phyloP scores from a whole-genome alignment of 2,113 vertebrate species.

The Mesocricetus auratus region DNA sequence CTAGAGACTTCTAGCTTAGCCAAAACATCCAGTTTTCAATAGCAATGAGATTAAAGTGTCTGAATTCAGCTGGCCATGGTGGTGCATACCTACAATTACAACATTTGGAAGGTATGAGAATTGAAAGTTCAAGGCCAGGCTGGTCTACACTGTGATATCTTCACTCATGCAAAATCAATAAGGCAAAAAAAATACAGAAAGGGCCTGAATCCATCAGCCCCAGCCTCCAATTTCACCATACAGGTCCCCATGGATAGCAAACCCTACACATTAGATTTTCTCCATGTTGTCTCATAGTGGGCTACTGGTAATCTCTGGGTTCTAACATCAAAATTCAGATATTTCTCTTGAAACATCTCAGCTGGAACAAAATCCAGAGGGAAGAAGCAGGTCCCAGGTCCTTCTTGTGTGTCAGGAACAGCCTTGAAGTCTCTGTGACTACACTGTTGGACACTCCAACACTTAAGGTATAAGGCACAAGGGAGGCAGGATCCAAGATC shows the following conservation, averaged over 20 bases:
- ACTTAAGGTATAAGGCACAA: background rate
- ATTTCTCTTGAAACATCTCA: background rate
- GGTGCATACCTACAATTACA: background rate
- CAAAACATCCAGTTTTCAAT: background rate
- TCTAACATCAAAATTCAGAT: background rate
- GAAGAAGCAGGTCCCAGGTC: background rate
- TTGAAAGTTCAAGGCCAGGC: background rate
- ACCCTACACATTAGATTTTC: background rate
- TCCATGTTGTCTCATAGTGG: background rate
- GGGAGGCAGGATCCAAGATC: background rate
- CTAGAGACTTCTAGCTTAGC: background rate
- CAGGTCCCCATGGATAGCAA: background rate
- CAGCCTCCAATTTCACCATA: background rate
- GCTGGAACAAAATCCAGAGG: background rate
- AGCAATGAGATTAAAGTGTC: background rate
- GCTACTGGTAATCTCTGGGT: background rate
- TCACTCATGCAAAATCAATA: background rate
- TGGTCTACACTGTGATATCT: background rate
- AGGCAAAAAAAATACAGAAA: background rate
- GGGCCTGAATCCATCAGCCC: background rate
- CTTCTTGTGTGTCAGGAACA: background rate
- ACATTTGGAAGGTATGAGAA: background rate
- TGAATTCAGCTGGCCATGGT: background rate
- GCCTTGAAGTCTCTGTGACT: background rate
- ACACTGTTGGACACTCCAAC: accelerated